Percentiles rank a stretch among this genome's conserved stretches.
These are phyloP conservation scores for Eulacestoma nigropectus DNA, from an alignment of 2,113 vertebrate genomes.

Conservation along the genomic window DNA sequence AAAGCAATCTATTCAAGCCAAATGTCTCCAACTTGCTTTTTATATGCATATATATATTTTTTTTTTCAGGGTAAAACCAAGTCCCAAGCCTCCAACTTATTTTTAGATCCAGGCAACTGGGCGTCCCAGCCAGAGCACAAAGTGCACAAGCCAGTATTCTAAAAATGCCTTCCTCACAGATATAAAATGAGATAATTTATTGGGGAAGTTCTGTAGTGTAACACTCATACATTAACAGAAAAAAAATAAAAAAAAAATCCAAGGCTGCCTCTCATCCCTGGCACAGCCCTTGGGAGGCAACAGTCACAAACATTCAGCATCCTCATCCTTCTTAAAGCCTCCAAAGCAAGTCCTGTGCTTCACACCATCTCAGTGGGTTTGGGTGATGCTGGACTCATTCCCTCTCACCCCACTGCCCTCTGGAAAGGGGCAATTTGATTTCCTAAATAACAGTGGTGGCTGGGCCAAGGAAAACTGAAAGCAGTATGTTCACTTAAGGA, in stretches of 20 bases:
- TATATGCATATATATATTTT: neutral
- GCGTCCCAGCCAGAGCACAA: neutral
- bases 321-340: neutral
- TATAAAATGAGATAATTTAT: constrained; percentile 61
- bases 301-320: neutral
- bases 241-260: neutral
- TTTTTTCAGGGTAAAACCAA: neutral
- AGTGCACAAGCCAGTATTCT: constrained; percentile 25
- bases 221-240: constrained; percentile 44
- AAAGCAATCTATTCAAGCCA: neutral
- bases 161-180: constrained; percentile 40
- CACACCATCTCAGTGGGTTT: neutral
- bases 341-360: neutral
- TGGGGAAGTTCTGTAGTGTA: constrained; percentile 47
- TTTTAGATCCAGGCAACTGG: constrained; percentile 51
- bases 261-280: constrained; percentile 9
- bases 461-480: constrained; percentile 59
- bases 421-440: constrained; percentile 13
- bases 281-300: neutral
- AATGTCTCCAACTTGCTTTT: neutral
- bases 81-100: constrained; percentile 40
- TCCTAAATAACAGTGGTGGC: constrained; percentile 50
- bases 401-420: neutral
- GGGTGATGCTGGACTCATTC: neutral
- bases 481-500: constrained; percentile 16